Evolutionary conservation across 2,888 invertebrate genomes (phyloP), one percentile per base, ranked within the genome.

Genomic region (Leptopilina myrica): DNA sequence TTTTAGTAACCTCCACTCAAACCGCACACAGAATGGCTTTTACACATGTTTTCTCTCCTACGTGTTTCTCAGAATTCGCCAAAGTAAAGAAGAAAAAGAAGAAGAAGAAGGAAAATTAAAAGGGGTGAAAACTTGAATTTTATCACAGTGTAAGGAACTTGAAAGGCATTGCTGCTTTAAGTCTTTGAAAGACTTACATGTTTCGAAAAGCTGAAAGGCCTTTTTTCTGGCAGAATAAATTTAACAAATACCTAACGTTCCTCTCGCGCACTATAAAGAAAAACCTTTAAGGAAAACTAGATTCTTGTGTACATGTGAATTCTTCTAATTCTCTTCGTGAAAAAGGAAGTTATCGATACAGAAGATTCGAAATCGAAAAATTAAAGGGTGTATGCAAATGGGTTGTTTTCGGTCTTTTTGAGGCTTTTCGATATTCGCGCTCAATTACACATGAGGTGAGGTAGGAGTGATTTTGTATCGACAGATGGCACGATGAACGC

Each of bases 401-500:
- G 20, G 20, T 20, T 20, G 20, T 20, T 20, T 20, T 20, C 20
- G 20, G 20, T 20, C 20, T 20, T 20, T 20, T 20, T 20, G 20
- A 20, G 20, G 20, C 20, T 20, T 20, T 20, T 20, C 20, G 20
- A 20, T 20, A 20, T 20, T 33, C 26, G 14, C 26, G 26, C 69
- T 49, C 49, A 69, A 69, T 69, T 69, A 69, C 26, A 33, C 69
- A 53, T 53, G 26, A 69, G 53, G 53, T 26, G 20, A 20, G 20
- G 20, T 20, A 20, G 20, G 20, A 69, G 26, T 49, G 12, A 49
- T 26, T 67, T 69, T 69, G 9, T 14, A 53, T 53, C 69, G 80
- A 84, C 89, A 87, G 87, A 88, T 88, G 89, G 86, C 84, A 84
- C 81, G 83, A 80, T 81, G 80, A 77, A 85, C 85, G 85, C 83